Percentiles rank a stretch among this genome's conserved stretches.
Evolutionary conservation across 1,140 invertebrate species (phyloP).

Genomic region (Drosophila oshimai): DNA sequence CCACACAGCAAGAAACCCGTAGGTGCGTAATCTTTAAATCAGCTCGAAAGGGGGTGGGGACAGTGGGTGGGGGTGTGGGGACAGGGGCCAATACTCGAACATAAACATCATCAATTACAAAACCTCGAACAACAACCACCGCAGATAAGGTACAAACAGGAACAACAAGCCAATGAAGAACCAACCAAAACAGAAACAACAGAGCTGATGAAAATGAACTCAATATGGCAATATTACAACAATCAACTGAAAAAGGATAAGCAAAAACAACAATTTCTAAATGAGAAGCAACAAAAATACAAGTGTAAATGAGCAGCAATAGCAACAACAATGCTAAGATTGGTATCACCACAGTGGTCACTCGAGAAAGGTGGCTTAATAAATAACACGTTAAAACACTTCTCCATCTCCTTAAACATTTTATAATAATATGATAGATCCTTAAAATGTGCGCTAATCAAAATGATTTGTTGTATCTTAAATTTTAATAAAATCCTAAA

Average conservation of each 20-base stretch:
- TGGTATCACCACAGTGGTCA: neutral
- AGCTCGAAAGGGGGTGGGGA: constrained; percentile 32
- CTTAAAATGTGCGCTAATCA: too few relatives aligned
- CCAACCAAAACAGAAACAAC: constrained; percentile 7
- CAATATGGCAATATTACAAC: constrained; percentile 21
- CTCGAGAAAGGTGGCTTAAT: neutral
- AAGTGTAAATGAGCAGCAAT: constrained; percentile 33
- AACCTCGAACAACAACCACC: constrained; percentile 45
- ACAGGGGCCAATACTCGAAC: constrained; percentile 37
- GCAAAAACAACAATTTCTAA: constrained; percentile 1
- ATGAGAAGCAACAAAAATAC: constrained; percentile 19
- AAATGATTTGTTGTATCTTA: too few relatives aligned
- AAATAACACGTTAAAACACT: too few relatives aligned
- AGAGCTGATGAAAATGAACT: constrained; percentile 30
- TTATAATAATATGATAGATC: too few relatives aligned
- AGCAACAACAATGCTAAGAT: neutral
- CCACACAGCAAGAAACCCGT: constrained; percentile 42
- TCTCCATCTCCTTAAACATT: too few relatives aligned
- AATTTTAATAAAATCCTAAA: too few relatives aligned
- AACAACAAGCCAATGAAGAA: constrained; percentile 17
- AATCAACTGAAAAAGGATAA: constrained; percentile 11
- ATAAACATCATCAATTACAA: constrained; percentile 79
- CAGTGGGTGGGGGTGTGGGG: neutral
- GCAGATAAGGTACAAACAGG: constrained; percentile 17
- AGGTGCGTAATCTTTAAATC: constrained; percentile 76